A percentile compares a stretch with the other conserved stretches of the same genome.
phyloP scores from a whole-genome alignment of 2,113 vertebrate species.

The Delphinus delphis region DNA sequence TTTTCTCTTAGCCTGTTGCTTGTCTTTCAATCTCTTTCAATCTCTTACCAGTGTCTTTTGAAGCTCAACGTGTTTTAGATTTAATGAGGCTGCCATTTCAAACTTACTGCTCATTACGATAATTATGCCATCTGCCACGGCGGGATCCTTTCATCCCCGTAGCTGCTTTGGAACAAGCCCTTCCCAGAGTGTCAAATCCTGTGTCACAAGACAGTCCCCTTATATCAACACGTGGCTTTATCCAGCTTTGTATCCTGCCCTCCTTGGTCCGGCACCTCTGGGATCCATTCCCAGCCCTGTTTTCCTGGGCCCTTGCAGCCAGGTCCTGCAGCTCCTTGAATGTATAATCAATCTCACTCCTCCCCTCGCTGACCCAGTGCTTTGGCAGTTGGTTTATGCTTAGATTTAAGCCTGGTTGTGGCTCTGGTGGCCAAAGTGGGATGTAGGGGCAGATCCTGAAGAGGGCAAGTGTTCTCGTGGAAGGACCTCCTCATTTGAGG shows the following conservation, averaged over 20 bases:
- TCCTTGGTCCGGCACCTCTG: background rate
- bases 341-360: background rate
- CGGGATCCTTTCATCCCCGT: background rate
- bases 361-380: background rate
- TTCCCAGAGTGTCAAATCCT: background rate
- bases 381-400: background rate
- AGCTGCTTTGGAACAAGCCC: background rate
- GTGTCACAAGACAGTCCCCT: background rate
- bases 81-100: background rate
- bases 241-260: background rate
- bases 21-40: constrained; percentile 32
- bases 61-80: background rate
- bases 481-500: background rate
- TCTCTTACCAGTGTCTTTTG: background rate
- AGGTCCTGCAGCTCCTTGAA: background rate
- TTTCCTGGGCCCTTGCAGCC: too few relatives aligned
- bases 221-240: rapidly evolving
- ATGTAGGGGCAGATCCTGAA: background rate
- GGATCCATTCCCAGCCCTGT: too few relatives aligned
- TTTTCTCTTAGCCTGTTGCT: background rate
- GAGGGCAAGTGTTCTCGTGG: background rate
- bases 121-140: background rate
- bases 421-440: background rate
- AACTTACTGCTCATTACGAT: background rate
- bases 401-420: background rate